phyloP scores from a whole-genome alignment of 2,113 vertebrate genomes.

The Dolichotis patagonum region DNA sequence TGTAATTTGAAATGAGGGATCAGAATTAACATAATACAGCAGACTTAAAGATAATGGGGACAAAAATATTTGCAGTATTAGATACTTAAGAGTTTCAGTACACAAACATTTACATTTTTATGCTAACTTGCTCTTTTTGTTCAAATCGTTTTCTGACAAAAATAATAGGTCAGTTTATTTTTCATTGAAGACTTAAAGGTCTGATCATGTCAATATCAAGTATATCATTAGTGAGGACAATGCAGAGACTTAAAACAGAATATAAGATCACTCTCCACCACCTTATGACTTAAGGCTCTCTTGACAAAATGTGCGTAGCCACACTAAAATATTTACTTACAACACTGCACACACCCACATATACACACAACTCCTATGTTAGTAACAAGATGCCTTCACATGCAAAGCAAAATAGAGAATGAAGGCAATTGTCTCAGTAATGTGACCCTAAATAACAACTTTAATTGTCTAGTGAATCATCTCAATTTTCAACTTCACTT shows the following conservation, averaged over 20 bases:
- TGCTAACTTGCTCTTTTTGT: neutral
- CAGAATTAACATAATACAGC: neutral
- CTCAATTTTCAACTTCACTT: slow-evolving; percentile 32
- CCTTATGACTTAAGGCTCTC: neutral
- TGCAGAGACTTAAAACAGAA: neutral
- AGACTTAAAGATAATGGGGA: neutral
- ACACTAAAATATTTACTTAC: neutral
- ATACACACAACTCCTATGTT: neutral
- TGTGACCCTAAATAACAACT: neutral
- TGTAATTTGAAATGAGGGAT: slow-evolving; percentile 37
- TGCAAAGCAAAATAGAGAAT: neutral
- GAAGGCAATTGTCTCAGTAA: neutral
- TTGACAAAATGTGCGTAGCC: neutral
- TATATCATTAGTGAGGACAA: neutral
- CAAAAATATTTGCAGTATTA: neutral
- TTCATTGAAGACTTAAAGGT: neutral
- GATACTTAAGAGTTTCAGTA: neutral
- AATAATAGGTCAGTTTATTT: neutral
- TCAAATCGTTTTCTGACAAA: neutral
- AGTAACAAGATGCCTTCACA: neutral
- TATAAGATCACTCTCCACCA: neutral
- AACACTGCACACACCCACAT: neutral
- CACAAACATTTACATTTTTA: neutral
- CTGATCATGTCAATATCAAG: neutral
- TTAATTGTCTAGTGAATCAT: neutral